Conservation (phyloP, 2,113 vertebrate genomes). For the Pseudopipra pipra region DNA sequence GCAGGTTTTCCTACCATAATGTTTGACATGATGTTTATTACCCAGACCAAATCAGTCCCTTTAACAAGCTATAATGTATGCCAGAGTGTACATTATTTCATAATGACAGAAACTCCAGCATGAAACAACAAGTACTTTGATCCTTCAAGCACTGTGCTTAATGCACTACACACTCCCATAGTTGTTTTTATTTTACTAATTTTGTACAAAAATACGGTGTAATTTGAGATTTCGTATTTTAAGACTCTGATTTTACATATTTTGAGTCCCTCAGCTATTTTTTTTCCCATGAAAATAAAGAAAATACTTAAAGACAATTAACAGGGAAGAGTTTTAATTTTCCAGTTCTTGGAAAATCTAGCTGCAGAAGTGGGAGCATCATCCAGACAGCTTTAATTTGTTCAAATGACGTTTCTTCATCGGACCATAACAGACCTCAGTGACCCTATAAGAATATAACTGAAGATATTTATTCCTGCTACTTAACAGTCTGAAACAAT, state of each 20-base stretch:
- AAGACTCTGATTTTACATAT: background rate
- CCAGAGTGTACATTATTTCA: slow-evolving; percentile 74
- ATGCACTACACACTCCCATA: slow-evolving; percentile 33
- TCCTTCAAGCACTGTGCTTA: slow-evolving; percentile 59
- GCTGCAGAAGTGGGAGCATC: background rate
- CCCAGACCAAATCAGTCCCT: slow-evolving; percentile 74
- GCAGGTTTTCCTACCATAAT: slow-evolving; percentile 75
- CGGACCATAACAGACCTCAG: background rate
- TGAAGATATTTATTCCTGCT: background rate
- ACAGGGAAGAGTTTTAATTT: background rate
- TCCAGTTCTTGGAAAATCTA: background rate
- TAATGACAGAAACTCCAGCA: slow-evolving; percentile 70
- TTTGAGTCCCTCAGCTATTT: background rate
- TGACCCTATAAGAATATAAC: background rate
- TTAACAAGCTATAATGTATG: slow-evolving; percentile 73
- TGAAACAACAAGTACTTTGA: slow-evolving; percentile 74
- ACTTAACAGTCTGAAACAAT: background rate
- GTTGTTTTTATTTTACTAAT: slow-evolving; percentile 10
- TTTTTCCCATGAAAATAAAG: background rate
- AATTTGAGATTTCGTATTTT: slow-evolving; percentile 15
- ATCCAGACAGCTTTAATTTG: background rate
- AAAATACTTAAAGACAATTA: background rate
- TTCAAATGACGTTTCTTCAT: background rate
- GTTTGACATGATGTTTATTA: slow-evolving; percentile 81
- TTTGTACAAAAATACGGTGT: slow-evolving; percentile 30